Percentiles rank a stretch among this genome's conserved stretches.
Evolutionary conservation across 2,888 invertebrate genomes (phyloP).

Genomic region (Amphipyra tragopoginis): DNA sequence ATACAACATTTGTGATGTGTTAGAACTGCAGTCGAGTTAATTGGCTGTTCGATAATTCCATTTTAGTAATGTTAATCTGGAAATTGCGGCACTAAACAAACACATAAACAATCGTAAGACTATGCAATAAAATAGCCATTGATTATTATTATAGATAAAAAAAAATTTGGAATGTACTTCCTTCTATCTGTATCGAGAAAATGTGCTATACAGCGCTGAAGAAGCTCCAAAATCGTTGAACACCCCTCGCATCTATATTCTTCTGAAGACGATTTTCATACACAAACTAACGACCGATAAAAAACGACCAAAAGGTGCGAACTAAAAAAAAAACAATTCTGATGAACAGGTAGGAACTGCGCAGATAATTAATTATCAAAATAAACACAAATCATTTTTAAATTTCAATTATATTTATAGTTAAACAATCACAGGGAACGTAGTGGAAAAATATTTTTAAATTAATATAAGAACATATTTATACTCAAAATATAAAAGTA

Average conservation of each 20-base stretch:
- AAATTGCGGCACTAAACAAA: slow-evolving; percentile 31
- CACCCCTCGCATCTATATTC: slow-evolving; percentile 15
- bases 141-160: slow-evolving; percentile 38
- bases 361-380: slow-evolving; percentile 32
- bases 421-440: slow-evolving; percentile 20
- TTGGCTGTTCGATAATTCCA: slow-evolving; percentile 32
- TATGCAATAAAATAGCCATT: slow-evolving; percentile 55
- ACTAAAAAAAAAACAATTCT: not conserved
- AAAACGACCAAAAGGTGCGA: not conserved
- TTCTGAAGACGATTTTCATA: not conserved
- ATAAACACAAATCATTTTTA: slow-evolving; percentile 42
- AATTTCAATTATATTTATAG: slow-evolving; percentile 43
- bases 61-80: slow-evolving; percentile 26
- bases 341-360: not conserved
- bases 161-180: slow-evolving; percentile 66
- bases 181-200: slow-evolving; percentile 52
- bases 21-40: slow-evolving; percentile 29
- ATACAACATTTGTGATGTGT: not conserved
- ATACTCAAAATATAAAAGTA: slow-evolving; percentile 6
- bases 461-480: not conserved
- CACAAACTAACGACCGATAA: slow-evolving; percentile 15
- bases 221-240: slow-evolving; percentile 42
- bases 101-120: slow-evolving; percentile 40
- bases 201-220: slow-evolving; percentile 49
- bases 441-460: slow-evolving; percentile 24